Evolutionary conservation across 1,140 invertebrate species (phyloP).

Genomic region (Cylas formicarius): DNA sequence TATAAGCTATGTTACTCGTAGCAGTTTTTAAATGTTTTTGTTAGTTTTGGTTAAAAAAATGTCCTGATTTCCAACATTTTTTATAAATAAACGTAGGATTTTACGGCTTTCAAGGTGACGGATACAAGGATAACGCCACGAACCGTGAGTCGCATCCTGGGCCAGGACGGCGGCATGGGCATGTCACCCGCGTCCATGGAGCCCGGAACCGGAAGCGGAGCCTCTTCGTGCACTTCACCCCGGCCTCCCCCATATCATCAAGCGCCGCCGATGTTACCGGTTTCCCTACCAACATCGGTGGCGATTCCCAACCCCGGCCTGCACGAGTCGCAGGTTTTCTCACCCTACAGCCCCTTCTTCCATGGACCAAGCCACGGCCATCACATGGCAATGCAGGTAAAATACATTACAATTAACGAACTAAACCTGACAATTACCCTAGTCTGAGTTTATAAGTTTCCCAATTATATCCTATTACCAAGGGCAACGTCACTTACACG

Average conservation of each 20-base stretch:
- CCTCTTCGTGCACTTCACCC: slow-evolving; percentile 47
- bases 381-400: slow-evolving; percentile 45
- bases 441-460: no score
- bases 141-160: slow-evolving; percentile 77
- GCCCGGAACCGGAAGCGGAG: slow-evolving; percentile 35
- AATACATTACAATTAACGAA: no score
- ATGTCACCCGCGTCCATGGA: slow-evolving; percentile 50
- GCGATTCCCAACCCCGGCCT: slow-evolving; percentile 93
- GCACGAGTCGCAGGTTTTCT: slow-evolving; percentile 90
- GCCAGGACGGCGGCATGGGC: slow-evolving; percentile 65
- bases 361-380: slow-evolving; percentile 49
- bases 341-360: slow-evolving; percentile 82
- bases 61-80: no score
- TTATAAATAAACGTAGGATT: slow-evolving; percentile 22
- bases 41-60: no score
- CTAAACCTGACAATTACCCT: no score
- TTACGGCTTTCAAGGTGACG: slow-evolving; percentile 54
- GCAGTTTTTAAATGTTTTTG: no score
- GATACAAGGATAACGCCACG: slow-evolving; percentile 91
- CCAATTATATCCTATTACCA: no score
- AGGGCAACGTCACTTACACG: no score
- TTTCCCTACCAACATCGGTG: slow-evolving; percentile 84
- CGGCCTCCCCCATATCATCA: slow-evolving; percentile 67
- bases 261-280: slow-evolving; percentile 74
- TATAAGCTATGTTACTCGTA: no score